A percentile compares a stretch with the other conserved stretches of the same genome.
phyloP scores from a whole-genome alignment of 2,113 vertebrate species.

The Caretta caretta region DNA sequence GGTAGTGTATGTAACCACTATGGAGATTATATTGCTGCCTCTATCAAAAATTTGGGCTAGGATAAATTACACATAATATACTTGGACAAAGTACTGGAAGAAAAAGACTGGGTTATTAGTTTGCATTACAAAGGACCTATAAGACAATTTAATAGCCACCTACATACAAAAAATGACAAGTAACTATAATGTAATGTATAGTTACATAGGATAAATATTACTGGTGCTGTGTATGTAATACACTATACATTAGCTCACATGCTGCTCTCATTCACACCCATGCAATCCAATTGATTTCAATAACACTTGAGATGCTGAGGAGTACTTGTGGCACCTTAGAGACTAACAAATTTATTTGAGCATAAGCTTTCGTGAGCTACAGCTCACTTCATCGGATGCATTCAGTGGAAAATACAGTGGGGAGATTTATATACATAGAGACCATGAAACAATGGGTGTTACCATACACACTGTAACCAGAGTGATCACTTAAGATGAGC shows the following conservation, averaged over 20 bases:
- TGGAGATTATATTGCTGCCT: constrained; percentile 48
- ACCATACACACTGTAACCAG: too few relatives aligned
- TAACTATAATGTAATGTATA: not conserved
- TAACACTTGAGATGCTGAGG: not conserved
- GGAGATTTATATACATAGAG: too few relatives aligned
- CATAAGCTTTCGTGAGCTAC: too few relatives aligned
- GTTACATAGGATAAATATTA: not conserved
- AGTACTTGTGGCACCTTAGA: too few relatives aligned
- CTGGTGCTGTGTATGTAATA: not conserved
- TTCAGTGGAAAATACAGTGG: too few relatives aligned
- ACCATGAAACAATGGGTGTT: too few relatives aligned
- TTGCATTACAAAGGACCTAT: not conserved
- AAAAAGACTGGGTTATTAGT: not conserved
- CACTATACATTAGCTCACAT: not conserved
- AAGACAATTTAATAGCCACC: not conserved
- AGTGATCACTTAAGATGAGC: too few relatives aligned
- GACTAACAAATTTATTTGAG: too few relatives aligned
- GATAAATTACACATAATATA: not conserved
- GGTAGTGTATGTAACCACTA: constrained; percentile 7
- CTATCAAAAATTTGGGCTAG: not conserved
- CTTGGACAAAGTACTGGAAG: constrained; percentile 24
- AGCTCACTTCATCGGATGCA: too few relatives aligned
- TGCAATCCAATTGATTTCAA: not conserved
- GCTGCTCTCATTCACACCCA: not conserved
- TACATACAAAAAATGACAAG: not conserved